Percentiles rank a stretch among this genome's conserved stretches.
Evolutionary conservation across 2,797 vertebrate species (phyloP).

Genomic region (Lacerta viridis): DNA sequence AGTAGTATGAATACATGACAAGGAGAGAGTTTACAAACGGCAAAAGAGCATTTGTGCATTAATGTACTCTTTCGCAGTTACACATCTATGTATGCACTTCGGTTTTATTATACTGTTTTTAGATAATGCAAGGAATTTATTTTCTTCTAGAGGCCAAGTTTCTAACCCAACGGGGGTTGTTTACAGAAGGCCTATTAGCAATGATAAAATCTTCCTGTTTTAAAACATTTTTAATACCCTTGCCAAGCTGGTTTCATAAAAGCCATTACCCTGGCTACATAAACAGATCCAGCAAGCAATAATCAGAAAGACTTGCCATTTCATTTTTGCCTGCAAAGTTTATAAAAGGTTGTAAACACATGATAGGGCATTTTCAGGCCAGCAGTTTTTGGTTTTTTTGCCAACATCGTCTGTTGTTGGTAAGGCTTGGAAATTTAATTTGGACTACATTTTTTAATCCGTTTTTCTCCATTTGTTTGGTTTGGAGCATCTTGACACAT

Average conservation of each 20-base stretch:
- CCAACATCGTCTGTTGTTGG: constrained; percentile 52
- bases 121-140: constrained; percentile 77
- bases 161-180: constrained; percentile 77
- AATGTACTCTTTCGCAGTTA: constrained; percentile 75
- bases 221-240: constrained; percentile 74
- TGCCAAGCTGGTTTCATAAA: constrained; percentile 76
- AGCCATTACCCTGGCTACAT: constrained; percentile 69
- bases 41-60: constrained; percentile 64
- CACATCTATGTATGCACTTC: constrained; percentile 72
- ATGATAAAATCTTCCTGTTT: constrained; percentile 70
- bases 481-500: constrained; percentile 52
- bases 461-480: constrained; percentile 49
- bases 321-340: constrained; percentile 54
- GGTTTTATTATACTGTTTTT: constrained; percentile 76
- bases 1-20: constrained; percentile 14
- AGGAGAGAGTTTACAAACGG: constrained; percentile 54
- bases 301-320: constrained; percentile 70
- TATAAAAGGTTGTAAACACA: constrained; percentile 64
- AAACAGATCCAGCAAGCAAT: constrained; percentile 75
- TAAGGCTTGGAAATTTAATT: constrained; percentile 70
- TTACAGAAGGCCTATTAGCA: constrained; percentile 77
- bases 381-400: constrained; percentile 33
- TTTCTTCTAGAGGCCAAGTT: constrained; percentile 77
- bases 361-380: constrained; percentile 64
- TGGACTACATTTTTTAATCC: constrained; percentile 58